Evolutionary conservation across 2,797 vertebrate species (phyloP).

Genomic region (Lerista edwardsae): DNA sequence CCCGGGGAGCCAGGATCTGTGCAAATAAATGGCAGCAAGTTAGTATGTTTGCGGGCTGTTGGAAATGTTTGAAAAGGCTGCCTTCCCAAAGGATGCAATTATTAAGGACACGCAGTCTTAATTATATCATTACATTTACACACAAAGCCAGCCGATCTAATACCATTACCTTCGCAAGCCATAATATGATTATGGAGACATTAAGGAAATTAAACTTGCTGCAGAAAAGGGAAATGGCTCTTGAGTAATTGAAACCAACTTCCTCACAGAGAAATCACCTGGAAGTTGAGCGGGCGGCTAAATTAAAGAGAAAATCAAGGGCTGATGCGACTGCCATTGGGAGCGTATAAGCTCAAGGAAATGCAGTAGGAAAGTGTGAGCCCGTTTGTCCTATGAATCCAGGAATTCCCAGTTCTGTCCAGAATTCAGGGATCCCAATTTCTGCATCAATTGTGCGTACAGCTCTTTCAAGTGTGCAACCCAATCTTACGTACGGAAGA

Average conservation of each 20-base stretch:
- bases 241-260: constrained; percentile 27
- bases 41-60: neutral
- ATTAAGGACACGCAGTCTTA: constrained; percentile 17
- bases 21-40: neutral
- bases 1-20: neutral
- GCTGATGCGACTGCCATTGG: neutral
- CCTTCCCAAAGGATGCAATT: constrained; percentile 12
- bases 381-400: neutral
- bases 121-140: constrained; percentile 26
- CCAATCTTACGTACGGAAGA: too few species aligned
- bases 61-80: neutral
- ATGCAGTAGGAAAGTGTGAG: neutral
- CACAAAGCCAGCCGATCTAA: neutral
- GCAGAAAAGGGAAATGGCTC: constrained; percentile 33
- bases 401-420: too few species aligned
- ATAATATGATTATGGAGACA: constrained; percentile 28
- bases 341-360: neutral
- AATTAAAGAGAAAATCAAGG: constrained; percentile 24
- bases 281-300: constrained; percentile 10
- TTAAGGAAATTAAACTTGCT: constrained; percentile 34
- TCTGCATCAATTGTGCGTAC: too few species aligned
- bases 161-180: constrained; percentile 16
- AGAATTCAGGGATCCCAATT: too few species aligned
- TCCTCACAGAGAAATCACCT: constrained; percentile 12
- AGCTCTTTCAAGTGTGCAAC: too few species aligned